A percentile compares a stretch with the other conserved stretches of the same genome.
phyloP scores from a whole-genome alignment of 1,140 invertebrate species.

The Euwallacea fornicatus region DNA sequence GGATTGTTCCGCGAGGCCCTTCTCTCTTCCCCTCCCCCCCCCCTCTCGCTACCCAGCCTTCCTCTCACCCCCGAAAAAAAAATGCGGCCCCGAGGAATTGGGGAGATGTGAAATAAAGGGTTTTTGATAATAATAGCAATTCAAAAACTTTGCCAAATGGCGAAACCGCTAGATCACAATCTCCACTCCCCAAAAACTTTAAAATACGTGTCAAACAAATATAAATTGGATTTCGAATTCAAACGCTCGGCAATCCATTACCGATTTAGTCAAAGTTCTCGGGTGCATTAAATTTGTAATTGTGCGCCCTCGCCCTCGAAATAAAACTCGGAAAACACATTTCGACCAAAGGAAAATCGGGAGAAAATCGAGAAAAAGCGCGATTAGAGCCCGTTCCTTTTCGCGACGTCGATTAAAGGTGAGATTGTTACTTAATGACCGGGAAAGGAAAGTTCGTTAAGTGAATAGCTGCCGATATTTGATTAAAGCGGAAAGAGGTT shows the following conservation, averaged over 20 bases:
- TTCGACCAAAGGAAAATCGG: conserved; percentile 24
- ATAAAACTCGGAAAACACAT: conserved; percentile 32
- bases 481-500: conserved; percentile 23
- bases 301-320: conserved; percentile 12
- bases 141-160: neutral
- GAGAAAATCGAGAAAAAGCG: conserved; percentile 24
- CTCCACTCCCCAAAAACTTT: too few relatives aligned
- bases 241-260: conserved; percentile 26
- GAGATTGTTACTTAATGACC: conserved; percentile 39
- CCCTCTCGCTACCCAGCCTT: too few relatives aligned
- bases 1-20: too few relatives aligned
- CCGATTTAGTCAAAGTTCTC: conserved; percentile 28
- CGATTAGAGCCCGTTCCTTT: conserved; percentile 15
- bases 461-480: conserved; percentile 37
- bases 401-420: conserved; percentile 34
- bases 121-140: neutral
- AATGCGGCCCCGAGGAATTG: too few relatives aligned
- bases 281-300: conserved; percentile 35
- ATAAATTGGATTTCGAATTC: conserved; percentile 20
- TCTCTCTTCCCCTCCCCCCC: too few relatives aligned
- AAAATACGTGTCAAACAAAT: conserved; percentile 20
- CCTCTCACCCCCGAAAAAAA: too few relatives aligned
- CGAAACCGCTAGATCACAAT: too few relatives aligned
- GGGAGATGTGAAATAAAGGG: neutral
- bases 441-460: conserved; percentile 41